Evolutionary conservation across 1,140 invertebrate genomes (phyloP), one percentile per base, ranked within the genome.

Genomic region (Atopsyche davidsoni): DNA sequence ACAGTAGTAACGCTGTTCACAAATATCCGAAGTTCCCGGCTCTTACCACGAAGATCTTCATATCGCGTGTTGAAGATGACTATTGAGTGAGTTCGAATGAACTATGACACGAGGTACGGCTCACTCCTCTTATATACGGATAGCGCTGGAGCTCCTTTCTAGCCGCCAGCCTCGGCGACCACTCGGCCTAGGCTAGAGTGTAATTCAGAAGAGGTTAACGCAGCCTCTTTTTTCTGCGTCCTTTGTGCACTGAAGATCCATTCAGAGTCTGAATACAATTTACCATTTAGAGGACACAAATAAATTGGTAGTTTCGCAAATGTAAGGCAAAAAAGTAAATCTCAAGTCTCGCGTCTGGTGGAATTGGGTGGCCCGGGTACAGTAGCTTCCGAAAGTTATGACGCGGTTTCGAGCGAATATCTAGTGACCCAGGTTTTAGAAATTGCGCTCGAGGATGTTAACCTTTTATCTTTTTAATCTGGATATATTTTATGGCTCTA

Each of bases 71-170:
- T 36, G 10, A 2, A 13, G 35, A 7, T 6, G 35, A 13, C 6
- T 46, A 13, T 36, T 14, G 7, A 11, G 13, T 34, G 21, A 4
- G 44, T 28, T 14, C 21, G 10, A 31, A 40, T 48, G 46, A 48
- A 48, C 46, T 48, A 48, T 48, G 46, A 48, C 46, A 48, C 19
- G 23, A 17, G 32, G 17, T 40, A 24, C 23, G 32, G 18, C 36
- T 7, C 3, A 16, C 4, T 10, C 19, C 21, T n/a, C 35, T 48
- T 40, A 36, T 48, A 48, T 48, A 48, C 9, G 3, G 11, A 46
- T 13, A 23, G 10, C 46, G 18, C 32, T 17, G n/a, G 10, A 36
- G 2, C 19, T 34, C 44, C 38, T 19, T n/a, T n/a, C n/a, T n/a
- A n/a, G n/a, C n/a, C n/a, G n/a, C 46, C 41, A 48, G 46, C 46